Conservation (phyloP, 2,797 vertebrate species). For the Bufotes viridis region DNA sequence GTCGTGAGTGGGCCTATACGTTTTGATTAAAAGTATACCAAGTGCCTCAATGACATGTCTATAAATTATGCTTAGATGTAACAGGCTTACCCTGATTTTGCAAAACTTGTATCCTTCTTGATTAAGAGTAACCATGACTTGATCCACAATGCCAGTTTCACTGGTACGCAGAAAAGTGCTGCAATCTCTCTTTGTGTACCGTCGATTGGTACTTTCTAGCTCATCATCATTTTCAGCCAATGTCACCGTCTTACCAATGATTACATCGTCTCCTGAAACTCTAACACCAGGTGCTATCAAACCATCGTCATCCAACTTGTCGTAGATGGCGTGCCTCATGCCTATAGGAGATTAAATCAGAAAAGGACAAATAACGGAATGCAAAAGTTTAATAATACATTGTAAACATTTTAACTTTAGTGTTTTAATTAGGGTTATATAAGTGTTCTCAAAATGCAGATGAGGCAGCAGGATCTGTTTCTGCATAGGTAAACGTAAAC, state of each 20-base stretch:
- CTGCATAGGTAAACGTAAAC: too few species aligned
- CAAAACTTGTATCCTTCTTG: conserved; percentile 99
- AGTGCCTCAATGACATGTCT: too few species aligned
- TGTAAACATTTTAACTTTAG: not conserved
- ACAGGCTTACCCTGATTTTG: conserved; percentile 91
- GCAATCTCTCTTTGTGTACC: conserved; percentile 96
- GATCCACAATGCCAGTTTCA: conserved; percentile 97
- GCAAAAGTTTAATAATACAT: not conserved
- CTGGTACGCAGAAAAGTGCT: conserved; percentile 97
- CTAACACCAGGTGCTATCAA: conserved; percentile 95
- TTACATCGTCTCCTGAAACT: conserved; percentile 96
- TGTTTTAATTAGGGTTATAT: too few species aligned
- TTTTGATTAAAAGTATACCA: too few species aligned
- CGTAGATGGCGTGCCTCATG: conserved; percentile 98
- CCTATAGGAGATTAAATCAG: conserved; percentile 72
- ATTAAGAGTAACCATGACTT: conserved; percentile 98
- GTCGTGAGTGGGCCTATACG: too few species aligned
- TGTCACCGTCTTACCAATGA: conserved; percentile 97
- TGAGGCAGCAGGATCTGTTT: too few species aligned
- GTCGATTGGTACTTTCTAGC: conserved; percentile 89
- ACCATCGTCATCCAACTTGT: conserved; percentile 96
- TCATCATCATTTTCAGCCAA: conserved; percentile 96
- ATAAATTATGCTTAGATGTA: not conserved
- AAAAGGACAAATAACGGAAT: not conserved
- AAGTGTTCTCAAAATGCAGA: too few species aligned